Evolutionary conservation across 2,888 invertebrate species (phyloP).

Genomic region (Drosophila hamatofila): DNA sequence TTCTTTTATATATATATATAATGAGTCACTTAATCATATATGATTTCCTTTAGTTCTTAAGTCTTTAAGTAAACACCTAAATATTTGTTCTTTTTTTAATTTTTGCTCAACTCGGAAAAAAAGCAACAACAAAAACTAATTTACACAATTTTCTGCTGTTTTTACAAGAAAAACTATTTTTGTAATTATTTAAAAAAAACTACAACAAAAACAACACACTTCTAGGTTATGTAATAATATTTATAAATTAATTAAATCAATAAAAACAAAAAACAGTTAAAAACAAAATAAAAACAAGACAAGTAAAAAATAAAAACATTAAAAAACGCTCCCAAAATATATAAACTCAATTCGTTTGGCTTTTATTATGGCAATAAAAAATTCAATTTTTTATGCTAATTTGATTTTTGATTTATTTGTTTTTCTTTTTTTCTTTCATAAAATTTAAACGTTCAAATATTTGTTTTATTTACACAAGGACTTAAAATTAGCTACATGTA

Average conservation of each 20-base stretch:
- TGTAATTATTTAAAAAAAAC: constrained; percentile 62
- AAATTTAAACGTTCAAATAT: constrained; percentile 78
- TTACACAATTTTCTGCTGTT: constrained; percentile 54
- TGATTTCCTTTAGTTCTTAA: constrained; percentile 67
- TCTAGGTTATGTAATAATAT: constrained; percentile 79
- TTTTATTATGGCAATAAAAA: constrained; percentile 25
- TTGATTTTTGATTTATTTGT: constrained; percentile 31
- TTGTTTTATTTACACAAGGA: constrained; percentile 67
- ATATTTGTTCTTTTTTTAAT: constrained; percentile 44
- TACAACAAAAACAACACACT: constrained; percentile 45
- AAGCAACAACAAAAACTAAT: constrained; percentile 46
- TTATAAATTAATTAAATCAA: constrained; percentile 81
- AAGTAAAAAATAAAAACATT: constrained; percentile 31
- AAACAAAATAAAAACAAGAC: constrained; percentile 50
- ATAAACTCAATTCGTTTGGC: constrained; percentile 37
- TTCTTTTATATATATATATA: constrained; percentile 31
- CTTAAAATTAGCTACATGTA: constrained; percentile 58
- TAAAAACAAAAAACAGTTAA: constrained; percentile 74
- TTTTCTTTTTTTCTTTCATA: constrained; percentile 47
- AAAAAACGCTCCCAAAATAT: constrained; percentile 53
- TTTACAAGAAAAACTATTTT: constrained; percentile 65
- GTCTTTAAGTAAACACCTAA: constrained; percentile 19
- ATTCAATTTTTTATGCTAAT: constrained; percentile 11
- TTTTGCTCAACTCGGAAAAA: constrained; percentile 60
- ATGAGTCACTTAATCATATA: constrained; percentile 38